Percentiles rank a stretch among this genome's conserved stretches.
Conservation (phyloP, 2,113 vertebrate species). For the Psilopsiagon aymara region DNA sequence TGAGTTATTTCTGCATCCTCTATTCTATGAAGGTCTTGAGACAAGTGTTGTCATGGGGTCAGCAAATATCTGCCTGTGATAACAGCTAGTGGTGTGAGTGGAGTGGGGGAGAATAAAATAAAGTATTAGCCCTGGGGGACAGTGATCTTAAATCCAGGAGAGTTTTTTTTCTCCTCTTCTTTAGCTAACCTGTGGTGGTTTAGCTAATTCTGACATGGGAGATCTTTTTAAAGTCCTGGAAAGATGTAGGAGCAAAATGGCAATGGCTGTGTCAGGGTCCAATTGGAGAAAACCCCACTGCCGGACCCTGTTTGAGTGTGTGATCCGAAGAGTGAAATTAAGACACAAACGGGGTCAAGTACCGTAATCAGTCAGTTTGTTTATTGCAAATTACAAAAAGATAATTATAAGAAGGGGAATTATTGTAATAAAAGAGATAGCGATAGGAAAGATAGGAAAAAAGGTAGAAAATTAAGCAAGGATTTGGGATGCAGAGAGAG, state of each 20-base stretch:
- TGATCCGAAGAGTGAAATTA: neutral
- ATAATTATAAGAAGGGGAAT: neutral
- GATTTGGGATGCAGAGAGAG: neutral
- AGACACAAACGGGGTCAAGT: neutral
- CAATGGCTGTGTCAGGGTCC: neutral
- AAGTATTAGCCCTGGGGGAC: neutral
- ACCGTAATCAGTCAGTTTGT: neutral
- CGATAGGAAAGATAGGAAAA: neutral
- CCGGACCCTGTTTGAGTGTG: rapidly evolving
- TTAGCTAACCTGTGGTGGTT: neutral
- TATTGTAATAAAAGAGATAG: neutral
- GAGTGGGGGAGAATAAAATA: neutral
- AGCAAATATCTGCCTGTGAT: neutral
- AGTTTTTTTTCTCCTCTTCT: neutral
- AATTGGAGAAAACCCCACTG: neutral
- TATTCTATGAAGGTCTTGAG: neutral
- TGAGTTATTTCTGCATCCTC: neutral
- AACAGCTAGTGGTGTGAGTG: neutral
- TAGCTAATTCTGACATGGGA: neutral
- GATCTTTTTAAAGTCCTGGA: neutral
- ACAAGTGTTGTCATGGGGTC: neutral
- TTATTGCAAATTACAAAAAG: neutral
- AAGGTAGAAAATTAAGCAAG: neutral
- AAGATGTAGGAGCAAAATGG: neutral
- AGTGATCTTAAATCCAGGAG: neutral